These are phyloP conservation scores for Diarsia dahlii DNA, from an alignment of 2,888 invertebrate genomes.

Conservation along the genomic window DNA sequence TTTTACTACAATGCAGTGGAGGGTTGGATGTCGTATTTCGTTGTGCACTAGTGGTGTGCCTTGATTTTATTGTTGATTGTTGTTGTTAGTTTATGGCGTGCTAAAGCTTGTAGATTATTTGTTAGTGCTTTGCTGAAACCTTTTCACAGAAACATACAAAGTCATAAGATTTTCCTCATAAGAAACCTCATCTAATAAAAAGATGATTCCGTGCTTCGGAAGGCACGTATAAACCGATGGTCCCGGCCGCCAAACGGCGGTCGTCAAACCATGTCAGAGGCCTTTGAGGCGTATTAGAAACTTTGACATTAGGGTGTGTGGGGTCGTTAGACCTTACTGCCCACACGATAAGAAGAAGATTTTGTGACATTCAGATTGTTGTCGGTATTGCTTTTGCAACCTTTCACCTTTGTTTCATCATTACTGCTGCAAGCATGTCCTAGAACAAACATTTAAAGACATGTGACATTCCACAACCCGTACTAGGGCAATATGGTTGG, in stretches of 20 bases:
- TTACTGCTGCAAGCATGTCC: not conserved
- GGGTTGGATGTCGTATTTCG: slow-evolving; percentile 48
- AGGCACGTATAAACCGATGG: too few relatives aligned
- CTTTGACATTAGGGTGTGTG: too few relatives aligned
- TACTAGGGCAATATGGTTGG: not conserved
- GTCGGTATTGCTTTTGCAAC: too few relatives aligned
- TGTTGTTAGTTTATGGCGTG: slow-evolving; percentile 36
- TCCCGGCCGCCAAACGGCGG: too few relatives aligned
- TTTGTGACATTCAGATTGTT: too few relatives aligned
- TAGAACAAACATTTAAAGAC: not conserved
- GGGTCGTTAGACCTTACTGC: too few relatives aligned
- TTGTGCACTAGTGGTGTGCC: slow-evolving; percentile 37
- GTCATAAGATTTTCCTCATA: too few relatives aligned
- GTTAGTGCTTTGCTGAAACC: slow-evolving; percentile 2
- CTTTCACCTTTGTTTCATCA: not conserved
- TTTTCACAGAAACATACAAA: not conserved
- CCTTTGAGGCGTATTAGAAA: too few relatives aligned
- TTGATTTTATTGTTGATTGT: slow-evolving; percentile 57
- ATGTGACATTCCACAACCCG: not conserved
- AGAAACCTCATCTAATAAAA: too few relatives aligned
- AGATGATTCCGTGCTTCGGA: too few relatives aligned
- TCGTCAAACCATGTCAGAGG: too few relatives aligned
- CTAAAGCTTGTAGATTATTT: not conserved
- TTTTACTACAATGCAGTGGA: slow-evolving; percentile 65
- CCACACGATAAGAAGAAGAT: too few relatives aligned